These are phyloP conservation scores for Sylvia borin DNA, from an alignment of 2,797 vertebrate species.

Conservation along the genomic window DNA sequence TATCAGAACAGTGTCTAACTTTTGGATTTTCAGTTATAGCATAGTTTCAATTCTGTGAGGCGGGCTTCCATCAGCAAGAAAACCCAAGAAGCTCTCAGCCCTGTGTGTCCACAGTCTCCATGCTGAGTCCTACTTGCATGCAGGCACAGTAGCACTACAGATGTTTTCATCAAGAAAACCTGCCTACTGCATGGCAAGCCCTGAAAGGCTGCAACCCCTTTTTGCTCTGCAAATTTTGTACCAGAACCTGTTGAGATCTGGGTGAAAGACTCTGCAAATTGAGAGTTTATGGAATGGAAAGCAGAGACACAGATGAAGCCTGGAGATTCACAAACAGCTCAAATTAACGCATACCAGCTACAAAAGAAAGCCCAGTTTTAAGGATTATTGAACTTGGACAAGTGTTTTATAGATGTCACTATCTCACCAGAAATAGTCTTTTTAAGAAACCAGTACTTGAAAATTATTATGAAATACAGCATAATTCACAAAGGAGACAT, in stretches of 20 bases:
- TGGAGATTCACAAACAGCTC: background rate
- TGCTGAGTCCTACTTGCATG: too few relatives aligned
- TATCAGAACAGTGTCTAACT: background rate
- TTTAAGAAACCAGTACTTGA: background rate
- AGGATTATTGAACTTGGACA: background rate
- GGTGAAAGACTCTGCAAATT: background rate
- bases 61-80: background rate
- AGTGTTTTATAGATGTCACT: background rate
- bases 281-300: background rate
- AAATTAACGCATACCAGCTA: background rate
- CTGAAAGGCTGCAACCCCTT: background rate
- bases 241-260: background rate
- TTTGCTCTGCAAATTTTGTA: background rate
- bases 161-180: background rate
- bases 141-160: background rate
- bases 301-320: background rate
- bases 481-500: background rate
- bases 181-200: accelerated
- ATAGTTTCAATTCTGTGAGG: background rate
- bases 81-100: background rate
- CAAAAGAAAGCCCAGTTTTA: background rate
- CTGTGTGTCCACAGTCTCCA: background rate
- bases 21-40: background rate
- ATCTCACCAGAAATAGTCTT: background rate
- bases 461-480: background rate